Evolutionary conservation across 1,140 invertebrate genomes (phyloP).

Genomic region (Pachypeltis micranthus): DNA sequence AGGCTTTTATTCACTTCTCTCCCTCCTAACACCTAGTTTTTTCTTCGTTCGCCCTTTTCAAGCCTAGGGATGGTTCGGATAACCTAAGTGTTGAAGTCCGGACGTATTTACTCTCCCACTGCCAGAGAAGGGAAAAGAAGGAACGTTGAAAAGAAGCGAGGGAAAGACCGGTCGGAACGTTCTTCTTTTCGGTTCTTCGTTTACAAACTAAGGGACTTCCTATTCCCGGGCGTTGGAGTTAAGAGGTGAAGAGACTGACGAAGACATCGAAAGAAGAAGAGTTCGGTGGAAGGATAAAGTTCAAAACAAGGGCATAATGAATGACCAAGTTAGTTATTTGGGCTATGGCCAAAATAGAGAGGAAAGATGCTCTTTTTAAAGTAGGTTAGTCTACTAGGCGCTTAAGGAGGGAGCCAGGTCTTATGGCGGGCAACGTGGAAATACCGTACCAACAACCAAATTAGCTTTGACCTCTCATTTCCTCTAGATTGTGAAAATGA

Average conservation of each 20-base stretch:
- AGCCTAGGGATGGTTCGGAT: too few relatives aligned
- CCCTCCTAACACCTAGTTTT: too few relatives aligned
- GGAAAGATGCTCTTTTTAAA: slow-evolving; percentile 8
- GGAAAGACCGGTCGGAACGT: too few relatives aligned
- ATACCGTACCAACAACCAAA: slow-evolving; percentile 7
- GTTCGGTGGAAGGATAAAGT: not conserved
- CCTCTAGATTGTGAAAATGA: not conserved
- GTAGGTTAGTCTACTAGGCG: not conserved
- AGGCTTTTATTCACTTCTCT: too few relatives aligned
- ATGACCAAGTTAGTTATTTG: slow-evolving; percentile 9
- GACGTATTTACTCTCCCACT: too few relatives aligned
- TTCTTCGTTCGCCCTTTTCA: too few relatives aligned
- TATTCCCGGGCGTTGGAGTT: not conserved
- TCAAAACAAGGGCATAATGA: slow-evolving; percentile 9
- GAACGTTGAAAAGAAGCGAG: too few relatives aligned
- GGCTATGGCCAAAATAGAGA: not conserved
- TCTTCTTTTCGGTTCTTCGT: not conserved
- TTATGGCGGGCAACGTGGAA: slow-evolving; percentile 1
- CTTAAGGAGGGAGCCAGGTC: not conserved
- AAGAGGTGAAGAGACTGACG: not conserved
- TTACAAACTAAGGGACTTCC: not conserved
- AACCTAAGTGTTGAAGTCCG: too few relatives aligned
- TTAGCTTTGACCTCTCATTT: slow-evolving; percentile 9
- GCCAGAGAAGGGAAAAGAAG: too few relatives aligned
- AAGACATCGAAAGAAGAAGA: not conserved